Percentiles rank a stretch among this genome's conserved stretches.
Evolutionary conservation across 2,797 vertebrate species (phyloP).

Genomic region (Pteronotus mesoamericanus): DNA sequence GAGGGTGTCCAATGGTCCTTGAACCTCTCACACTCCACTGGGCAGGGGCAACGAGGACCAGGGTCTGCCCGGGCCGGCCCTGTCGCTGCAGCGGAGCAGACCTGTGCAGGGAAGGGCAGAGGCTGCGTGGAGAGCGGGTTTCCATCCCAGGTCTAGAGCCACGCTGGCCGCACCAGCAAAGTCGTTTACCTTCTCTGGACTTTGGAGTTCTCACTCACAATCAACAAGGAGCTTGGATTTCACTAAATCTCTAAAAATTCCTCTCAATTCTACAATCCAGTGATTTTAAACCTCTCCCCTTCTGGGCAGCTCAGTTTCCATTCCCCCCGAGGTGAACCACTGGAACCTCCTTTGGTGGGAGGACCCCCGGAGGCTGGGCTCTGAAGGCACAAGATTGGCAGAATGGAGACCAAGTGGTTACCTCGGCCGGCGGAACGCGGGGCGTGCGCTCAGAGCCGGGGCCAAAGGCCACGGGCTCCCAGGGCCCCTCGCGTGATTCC

Average conservation of each 20-base stretch:
- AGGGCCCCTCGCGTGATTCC: conserved; percentile 31
- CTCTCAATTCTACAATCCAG: not conserved
- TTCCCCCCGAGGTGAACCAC: not conserved
- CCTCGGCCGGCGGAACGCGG: not conserved
- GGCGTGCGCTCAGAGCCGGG: not conserved
- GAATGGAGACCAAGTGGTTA: not conserved
- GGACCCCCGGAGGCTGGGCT: not conserved
- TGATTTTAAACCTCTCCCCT: not conserved
- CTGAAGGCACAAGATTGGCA: not conserved
- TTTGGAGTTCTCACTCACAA: not conserved
- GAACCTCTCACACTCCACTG: not conserved
- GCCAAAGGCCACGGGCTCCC: conserved; percentile 39
- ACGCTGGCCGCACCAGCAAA: not conserved
- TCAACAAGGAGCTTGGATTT: not conserved
- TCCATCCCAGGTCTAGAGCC: not conserved
- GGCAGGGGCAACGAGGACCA: not conserved
- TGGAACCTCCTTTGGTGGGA: not conserved
- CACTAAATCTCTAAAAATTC: not conserved
- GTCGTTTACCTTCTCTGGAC: not conserved
- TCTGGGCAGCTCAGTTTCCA: not conserved
- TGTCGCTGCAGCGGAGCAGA: too few relatives aligned
- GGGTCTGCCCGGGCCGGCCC: not conserved
- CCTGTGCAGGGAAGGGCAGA: not conserved
- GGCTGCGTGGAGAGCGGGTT: not conserved
- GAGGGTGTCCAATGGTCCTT: not conserved